Evolutionary conservation across 2,797 vertebrate genomes (phyloP).

Genomic region (Delichon dasypus): DNA sequence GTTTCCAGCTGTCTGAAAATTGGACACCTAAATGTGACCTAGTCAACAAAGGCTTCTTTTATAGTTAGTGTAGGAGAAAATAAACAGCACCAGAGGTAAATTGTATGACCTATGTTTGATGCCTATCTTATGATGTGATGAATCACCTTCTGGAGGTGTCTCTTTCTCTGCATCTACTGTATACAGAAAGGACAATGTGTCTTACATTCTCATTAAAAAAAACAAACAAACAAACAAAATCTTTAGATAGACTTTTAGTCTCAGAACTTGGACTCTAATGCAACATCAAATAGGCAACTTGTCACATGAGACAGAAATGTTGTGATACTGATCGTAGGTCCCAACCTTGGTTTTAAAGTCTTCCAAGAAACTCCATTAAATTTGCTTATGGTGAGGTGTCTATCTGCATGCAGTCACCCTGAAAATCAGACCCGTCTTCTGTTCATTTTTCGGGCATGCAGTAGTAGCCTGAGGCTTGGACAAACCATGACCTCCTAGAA

Average conservation of each 20-base stretch:
- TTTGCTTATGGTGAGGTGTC: background rate
- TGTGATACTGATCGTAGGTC: background rate
- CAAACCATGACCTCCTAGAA: background rate
- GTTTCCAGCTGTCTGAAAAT: conserved; percentile 33
- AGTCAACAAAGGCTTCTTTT: conserved; percentile 2
- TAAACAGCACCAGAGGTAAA: conserved; percentile 33
- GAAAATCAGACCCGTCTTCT: background rate
- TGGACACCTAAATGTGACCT: background rate
- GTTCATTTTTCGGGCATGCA: background rate
- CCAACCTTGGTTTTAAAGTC: background rate
- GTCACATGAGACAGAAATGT: background rate
- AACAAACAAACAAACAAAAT: background rate
- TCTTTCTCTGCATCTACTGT: background rate
- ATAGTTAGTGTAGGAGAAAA: conserved; percentile 16
- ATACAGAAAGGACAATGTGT: background rate
- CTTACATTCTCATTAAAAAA: background rate
- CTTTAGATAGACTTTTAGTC: background rate
- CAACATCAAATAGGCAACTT: background rate
- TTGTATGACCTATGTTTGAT: conserved; percentile 10
- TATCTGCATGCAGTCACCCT: background rate
- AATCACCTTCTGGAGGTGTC: conserved; percentile 46
- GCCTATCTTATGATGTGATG: conserved; percentile 18
- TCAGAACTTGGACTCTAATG: background rate
- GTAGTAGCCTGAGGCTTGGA: background rate
- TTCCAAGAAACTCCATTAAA: background rate